phyloP scores from a whole-genome alignment of 2,797 vertebrate species.

The Poeciliopsis gracilis region DNA sequence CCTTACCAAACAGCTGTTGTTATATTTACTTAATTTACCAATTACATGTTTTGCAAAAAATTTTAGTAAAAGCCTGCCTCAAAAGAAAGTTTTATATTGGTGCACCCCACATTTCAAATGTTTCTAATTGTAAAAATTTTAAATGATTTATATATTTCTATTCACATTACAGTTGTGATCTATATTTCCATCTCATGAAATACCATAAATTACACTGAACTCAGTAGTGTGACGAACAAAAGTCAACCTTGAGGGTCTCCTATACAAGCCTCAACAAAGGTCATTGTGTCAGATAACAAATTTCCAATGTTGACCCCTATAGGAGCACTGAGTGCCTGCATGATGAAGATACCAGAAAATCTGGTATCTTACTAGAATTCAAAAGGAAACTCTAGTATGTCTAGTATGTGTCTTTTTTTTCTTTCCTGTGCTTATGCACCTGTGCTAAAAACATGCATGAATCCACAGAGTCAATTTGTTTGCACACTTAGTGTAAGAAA shows the following conservation, averaged over 20 bases:
- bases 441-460: conserved; percentile 44
- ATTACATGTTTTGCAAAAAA: neutral
- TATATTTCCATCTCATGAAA: neutral
- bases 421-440: conserved; percentile 12
- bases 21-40: neutral
- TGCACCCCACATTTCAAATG: neutral
- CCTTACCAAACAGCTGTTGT: neutral
- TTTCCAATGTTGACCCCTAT: conserved; percentile 55
- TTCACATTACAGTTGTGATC: neutral
- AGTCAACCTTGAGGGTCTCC: conserved; percentile 35
- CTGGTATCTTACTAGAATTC: conserved; percentile 58
- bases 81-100: neutral
- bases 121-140: neutral
- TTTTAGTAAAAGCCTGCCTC: neutral
- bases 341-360: conserved; percentile 71
- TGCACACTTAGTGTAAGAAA: conserved; percentile 41
- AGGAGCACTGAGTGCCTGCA: conserved; percentile 73
- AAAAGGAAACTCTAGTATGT: conserved; percentile 14
- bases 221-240: conserved; percentile 8
- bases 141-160: neutral
- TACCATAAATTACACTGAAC: neutral
- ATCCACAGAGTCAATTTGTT: conserved; percentile 50
- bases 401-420: conserved; percentile 18
- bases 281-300: conserved; percentile 59
- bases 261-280: conserved; percentile 57